Evolutionary conservation across 2,888 invertebrate species (phyloP), one percentile per base, ranked within the genome.

Genomic region (Caenorhabditis sp.): DNA sequence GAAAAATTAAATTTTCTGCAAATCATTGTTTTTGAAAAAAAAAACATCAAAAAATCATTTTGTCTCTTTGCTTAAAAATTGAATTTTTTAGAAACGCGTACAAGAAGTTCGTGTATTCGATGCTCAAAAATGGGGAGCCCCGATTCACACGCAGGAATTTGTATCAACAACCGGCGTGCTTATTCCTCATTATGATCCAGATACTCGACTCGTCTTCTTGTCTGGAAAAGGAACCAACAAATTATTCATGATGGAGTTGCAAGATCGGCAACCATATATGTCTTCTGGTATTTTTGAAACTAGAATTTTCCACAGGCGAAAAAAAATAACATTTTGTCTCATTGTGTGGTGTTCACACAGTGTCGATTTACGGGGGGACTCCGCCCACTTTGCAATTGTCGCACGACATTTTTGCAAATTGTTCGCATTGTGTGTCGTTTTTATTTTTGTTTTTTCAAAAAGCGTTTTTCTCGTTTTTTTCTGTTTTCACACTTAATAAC

Each of bases 121-220:
- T 89, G 89, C 93, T 61, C 91, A 95, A 73, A 91, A 95, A 66
- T 77, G 73, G 68, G 72, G 68, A 8, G 55, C 76, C 0, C 78
- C 80, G 1, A 66, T 80, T 21, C 77, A 78, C 54, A 69, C 66
- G 17, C 73, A 78, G 31, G 80, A 78, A 55, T 80, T 77, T 51
- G 75, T 77, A 43, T 78, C 80, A 4, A 78, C 78, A 14, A 80
- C 80, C 3, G 80, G 92, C 31, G 93, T 95, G 71, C 90, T 96
- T 76, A 94, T 96, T 91, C 96, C 96, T 0, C 90, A 96, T 6
- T 95, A 92, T 88, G 97, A 97, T 89, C 90, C 93, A 17, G 96
- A 97, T 87, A 96, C 97, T 51, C 93, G 93, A 83, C 95, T 97
- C 95, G 91, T 96, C 71, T 95, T 96, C 90, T 90, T 97, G 68